These are phyloP conservation scores for Myioborus miniatus DNA, from an alignment of 2,797 vertebrate species.

Conservation along the genomic window DNA sequence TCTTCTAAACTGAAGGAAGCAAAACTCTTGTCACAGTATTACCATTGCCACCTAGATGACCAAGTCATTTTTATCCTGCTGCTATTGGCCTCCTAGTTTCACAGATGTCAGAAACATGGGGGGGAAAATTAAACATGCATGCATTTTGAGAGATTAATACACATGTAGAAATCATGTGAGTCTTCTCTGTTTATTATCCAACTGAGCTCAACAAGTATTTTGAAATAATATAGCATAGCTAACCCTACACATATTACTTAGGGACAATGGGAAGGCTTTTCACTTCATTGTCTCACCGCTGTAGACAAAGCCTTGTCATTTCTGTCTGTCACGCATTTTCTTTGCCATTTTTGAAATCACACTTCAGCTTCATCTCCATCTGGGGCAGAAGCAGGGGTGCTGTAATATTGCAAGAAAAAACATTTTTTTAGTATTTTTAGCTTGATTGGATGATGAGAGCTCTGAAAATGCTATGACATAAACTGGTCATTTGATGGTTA, in stretches of 20 bases:
- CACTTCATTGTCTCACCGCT: constrained; percentile 63
- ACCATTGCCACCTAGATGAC: neutral
- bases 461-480: constrained; percentile 26
- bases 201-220: neutral
- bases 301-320: constrained; percentile 71
- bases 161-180: neutral
- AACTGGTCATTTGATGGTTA: neutral
- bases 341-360: constrained; percentile 70
- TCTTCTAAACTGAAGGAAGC: neutral
- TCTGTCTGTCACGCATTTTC: constrained; percentile 71
- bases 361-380: constrained; percentile 66
- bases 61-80: neutral
- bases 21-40: neutral
- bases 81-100: neutral
- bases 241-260: constrained; percentile 38
- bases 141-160: neutral
- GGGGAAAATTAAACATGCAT: neutral
- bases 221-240: neutral
- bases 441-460: constrained; percentile 2
- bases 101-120: neutral
- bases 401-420: constrained; percentile 10
- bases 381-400: constrained; percentile 16
- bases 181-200: constrained; percentile 9
- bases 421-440: neutral
- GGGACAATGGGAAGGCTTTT: constrained; percentile 65